Base-by-base conservation (phyloP, 2,113 vertebrate species). In the Anhinga rufa region DNA sequence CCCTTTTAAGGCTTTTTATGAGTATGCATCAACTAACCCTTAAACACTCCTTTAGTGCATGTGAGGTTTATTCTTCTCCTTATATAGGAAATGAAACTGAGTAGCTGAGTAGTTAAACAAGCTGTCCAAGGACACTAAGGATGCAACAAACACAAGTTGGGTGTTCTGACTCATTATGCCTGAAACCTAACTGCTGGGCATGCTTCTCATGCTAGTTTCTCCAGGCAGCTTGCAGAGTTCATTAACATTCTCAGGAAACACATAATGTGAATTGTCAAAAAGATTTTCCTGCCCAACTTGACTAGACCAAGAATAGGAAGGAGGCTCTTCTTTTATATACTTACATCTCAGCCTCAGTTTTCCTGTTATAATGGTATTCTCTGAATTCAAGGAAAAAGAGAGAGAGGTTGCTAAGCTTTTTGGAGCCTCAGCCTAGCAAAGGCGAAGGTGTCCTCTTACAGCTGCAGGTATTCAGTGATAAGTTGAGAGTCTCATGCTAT, bases 1-100 rank as follows among this genome's bases (percentile, higher is more conserved):
- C 7, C 54, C 86, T 94, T 93, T 86, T 77, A 95, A 96, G 89
- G 62, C 57, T 82, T 92, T 91, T 95, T 82, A 96, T 57, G 87
- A 85, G 66, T 36, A 86, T 54, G 38, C 71, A 92, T 38, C 68
- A 62, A 74, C 75, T 60, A 90, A 92, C 36, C 29, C 64, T 81
- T 64, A 83, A 96, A 90, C 48, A 48, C 16, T 48, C 38, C 68
- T 90, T 51, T 25, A 68, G 32, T 48, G 31, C 28, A 40, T 6
- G 44, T 31, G 42, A 89, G 61, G 46, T 82, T 94, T 85, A 91
- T 74, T 76, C 54, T 82, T 87, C 61, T 91, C 83, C 84, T 85
- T 75, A 89, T 61, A 91, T 15, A 93, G 86, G 77, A 91, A 78
- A 84, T 0, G 0, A 87, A 95, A 95, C 31, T 25, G 52, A 95